Conservation (phyloP, 2,797 vertebrate species). For the Geotrypetes seraphini region DNA sequence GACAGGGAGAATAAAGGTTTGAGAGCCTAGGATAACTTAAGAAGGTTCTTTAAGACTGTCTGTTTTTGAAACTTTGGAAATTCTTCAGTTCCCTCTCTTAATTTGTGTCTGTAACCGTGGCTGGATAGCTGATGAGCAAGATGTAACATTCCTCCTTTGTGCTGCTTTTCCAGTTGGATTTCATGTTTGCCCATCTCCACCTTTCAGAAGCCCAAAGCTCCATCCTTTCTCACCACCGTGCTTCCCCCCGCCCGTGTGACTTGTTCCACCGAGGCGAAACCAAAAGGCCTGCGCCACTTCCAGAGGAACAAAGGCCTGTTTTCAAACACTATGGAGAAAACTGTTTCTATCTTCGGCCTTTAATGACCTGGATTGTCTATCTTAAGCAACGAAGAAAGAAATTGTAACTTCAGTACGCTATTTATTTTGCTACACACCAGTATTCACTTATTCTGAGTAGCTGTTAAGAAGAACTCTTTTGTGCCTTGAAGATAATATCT, state of each 20-base stretch:
- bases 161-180: conserved; percentile 64
- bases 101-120: background rate
- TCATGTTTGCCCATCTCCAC: conserved; percentile 53
- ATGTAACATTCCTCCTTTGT: conserved; percentile 50
- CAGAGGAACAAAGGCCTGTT: conserved; percentile 57
- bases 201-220: conserved; percentile 15
- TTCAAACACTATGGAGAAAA: conserved; percentile 51
- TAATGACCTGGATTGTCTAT: conserved; percentile 43
- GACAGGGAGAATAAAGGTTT: no score
- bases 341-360: conserved; percentile 41
- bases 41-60: background rate
- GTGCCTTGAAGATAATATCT: conserved; percentile 1
- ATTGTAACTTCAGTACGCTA: background rate
- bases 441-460: conserved; percentile 21
- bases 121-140: conserved; percentile 37
- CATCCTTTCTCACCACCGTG: conserved; percentile 19
- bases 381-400: conserved; percentile 9
- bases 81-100: background rate
- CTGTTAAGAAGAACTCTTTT: conserved; percentile 20
- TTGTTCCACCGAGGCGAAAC: conserved; percentile 34
- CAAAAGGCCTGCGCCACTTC: conserved; percentile 37
- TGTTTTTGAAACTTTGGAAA: background rate
- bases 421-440: conserved; percentile 19
- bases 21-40: background rate
- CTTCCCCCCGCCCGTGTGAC: background rate